Evolutionary conservation across 2,888 invertebrate species (phyloP).

Genomic region (Agriopis leucophaearia): DNA sequence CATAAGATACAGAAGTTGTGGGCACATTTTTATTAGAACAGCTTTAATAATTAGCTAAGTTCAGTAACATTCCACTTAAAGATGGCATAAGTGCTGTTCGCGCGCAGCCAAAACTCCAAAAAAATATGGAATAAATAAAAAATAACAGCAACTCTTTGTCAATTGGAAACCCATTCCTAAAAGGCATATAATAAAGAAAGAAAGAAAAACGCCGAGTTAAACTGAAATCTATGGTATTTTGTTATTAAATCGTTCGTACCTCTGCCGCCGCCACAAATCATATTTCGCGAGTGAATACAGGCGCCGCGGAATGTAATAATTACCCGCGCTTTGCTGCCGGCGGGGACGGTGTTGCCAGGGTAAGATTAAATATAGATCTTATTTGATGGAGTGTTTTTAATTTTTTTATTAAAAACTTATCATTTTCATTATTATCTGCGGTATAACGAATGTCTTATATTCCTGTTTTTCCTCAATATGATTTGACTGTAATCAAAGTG

Average conservation of each 20-base stretch:
- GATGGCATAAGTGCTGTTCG: too few relatives aligned
- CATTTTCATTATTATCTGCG: too few relatives aligned
- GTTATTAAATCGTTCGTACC: conserved; percentile 28
- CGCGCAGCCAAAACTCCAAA: too few relatives aligned
- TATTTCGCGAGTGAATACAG: conserved; percentile 58
- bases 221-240: conserved; percentile 12
- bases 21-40: too few relatives aligned
- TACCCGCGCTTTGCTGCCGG: conserved; percentile 52
- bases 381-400: background rate
- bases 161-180: conserved; percentile 1
- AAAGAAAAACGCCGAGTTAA: background rate
- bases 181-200: conserved; percentile 1
- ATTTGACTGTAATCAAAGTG: too few relatives aligned
- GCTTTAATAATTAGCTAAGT: too few relatives aligned
- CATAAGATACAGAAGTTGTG: too few relatives aligned
- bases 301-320: conserved; percentile 69
- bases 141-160: background rate
- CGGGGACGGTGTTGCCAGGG: conserved; percentile 42
- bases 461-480: too few relatives aligned
- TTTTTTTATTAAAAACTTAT: too few relatives aligned
- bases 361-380: background rate
- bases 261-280: conserved; percentile 55
- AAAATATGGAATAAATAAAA: background rate
- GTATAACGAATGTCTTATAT: too few relatives aligned
- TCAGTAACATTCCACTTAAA: too few relatives aligned